Conservation (phyloP, 2,113 vertebrate species). For the Sclerurus mexicanus region DNA sequence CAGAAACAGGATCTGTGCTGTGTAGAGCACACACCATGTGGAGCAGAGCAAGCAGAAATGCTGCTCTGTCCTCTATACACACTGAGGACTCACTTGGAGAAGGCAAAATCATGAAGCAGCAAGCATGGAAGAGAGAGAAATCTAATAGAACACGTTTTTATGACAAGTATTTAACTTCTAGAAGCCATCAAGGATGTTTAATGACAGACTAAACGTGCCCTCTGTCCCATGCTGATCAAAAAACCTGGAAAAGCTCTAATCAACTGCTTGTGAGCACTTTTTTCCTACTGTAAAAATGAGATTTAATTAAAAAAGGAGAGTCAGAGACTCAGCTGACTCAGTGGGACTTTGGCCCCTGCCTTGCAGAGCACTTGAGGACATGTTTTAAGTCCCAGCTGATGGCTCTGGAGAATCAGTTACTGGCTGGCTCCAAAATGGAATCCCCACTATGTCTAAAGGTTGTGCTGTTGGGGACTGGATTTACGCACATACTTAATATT, state of each 20-base stretch:
- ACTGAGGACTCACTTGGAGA: background rate
- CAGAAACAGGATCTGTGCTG: background rate
- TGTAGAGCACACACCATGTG: background rate
- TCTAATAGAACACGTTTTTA: background rate
- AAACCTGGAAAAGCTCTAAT: background rate
- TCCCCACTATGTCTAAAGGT: background rate
- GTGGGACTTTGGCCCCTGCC: background rate
- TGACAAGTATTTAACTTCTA: background rate
- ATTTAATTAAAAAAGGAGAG: conserved; percentile 10
- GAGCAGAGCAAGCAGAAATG: background rate
- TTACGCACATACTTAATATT: background rate
- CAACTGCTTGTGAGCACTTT: background rate
- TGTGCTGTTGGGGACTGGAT: background rate
- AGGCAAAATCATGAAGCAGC: background rate
- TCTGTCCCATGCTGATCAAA: background rate
- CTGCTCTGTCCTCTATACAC: background rate
- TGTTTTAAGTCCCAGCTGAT: background rate
- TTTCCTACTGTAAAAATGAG: background rate
- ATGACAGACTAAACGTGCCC: background rate
- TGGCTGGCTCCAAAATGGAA: background rate
- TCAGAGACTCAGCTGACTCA: background rate
- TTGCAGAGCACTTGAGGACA: background rate
- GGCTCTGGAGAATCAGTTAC: background rate
- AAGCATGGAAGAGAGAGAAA: background rate
- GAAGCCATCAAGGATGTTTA: background rate